Conservation (phyloP, 2,888 invertebrate genomes). For the Thera britannica region DNA sequence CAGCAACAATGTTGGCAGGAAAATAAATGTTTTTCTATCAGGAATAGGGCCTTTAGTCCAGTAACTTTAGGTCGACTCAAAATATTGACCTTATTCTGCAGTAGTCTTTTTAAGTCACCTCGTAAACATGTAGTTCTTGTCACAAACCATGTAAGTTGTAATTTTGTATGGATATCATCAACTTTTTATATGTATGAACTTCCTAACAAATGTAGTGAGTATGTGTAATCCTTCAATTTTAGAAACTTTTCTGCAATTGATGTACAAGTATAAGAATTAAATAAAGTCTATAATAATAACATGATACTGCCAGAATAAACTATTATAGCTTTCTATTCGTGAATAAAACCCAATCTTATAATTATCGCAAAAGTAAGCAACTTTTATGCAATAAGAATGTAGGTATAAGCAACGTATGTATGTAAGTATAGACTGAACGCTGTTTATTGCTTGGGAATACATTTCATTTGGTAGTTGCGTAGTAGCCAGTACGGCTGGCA, state of each 20-base stretch:
- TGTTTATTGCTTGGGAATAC: conserved; percentile 7
- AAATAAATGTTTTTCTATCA: neutral
- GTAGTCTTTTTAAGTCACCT: conserved; percentile 1
- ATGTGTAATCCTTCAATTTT: too few relatives aligned
- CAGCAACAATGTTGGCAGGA: neutral
- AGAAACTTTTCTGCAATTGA: neutral
- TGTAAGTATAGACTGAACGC: conserved; percentile 16
- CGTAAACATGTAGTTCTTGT: conserved; percentile 11
- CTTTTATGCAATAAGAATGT: neutral
- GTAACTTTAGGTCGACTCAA: neutral
- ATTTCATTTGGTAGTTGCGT: conserved; percentile 39
- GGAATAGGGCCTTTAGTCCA: neutral
- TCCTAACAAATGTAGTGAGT: too few relatives aligned
- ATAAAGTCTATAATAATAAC: neutral
- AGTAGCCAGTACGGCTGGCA: conserved; percentile 5
- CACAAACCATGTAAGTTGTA: neutral
- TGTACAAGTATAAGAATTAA: neutral
- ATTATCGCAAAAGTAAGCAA: neutral
- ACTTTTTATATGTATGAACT: too few relatives aligned
- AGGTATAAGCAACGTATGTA: neutral
- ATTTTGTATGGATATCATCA: neutral
- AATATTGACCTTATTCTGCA: neutral
- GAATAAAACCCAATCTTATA: too few relatives aligned
- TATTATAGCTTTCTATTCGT: neutral
- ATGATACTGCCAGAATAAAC: neutral